These are phyloP conservation scores for Pardosa pseudoannulata DNA, from an alignment of 2,888 invertebrate genomes.

Conservation along the genomic window DNA sequence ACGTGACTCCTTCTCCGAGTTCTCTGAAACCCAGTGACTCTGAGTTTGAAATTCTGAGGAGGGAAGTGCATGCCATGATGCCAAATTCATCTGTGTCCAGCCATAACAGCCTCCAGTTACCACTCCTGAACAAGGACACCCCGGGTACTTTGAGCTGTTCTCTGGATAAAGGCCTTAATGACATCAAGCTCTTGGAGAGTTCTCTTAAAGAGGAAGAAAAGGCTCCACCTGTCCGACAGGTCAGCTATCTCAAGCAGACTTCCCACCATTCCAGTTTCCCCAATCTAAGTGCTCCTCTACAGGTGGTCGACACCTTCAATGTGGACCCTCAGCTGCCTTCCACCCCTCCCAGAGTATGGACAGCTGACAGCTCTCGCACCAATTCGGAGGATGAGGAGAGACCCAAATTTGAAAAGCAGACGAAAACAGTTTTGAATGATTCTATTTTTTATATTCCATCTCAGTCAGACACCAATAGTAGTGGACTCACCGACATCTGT, in stretches of 20 bases:
- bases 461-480: neutral
- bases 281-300: constrained; percentile 33
- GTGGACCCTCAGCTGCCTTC: constrained; percentile 9
- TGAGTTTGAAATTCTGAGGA: constrained; percentile 39
- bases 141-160: constrained; percentile 68
- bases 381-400: constrained; percentile 70
- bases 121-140: neutral
- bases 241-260: constrained; percentile 22
- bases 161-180: constrained; percentile 74
- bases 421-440: constrained; percentile 46
- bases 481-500: neutral
- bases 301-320: neutral
- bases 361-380: constrained; percentile 56
- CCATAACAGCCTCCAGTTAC: constrained; percentile 1
- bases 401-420: neutral
- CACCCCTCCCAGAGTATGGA: constrained; percentile 52
- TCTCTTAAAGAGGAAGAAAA: constrained; percentile 14
- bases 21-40: constrained; percentile 4
- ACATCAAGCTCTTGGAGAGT: constrained; percentile 41
- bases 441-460: constrained; percentile 63
- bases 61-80: constrained; percentile 63
- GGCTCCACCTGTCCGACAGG: constrained; percentile 10
- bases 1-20: neutral
- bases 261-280: constrained; percentile 70
- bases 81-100: constrained; percentile 9